Evolutionary conservation across 2,888 invertebrate genomes (phyloP), one percentile per base, ranked within the genome.

Genomic region (Charanyca ferruginea): DNA sequence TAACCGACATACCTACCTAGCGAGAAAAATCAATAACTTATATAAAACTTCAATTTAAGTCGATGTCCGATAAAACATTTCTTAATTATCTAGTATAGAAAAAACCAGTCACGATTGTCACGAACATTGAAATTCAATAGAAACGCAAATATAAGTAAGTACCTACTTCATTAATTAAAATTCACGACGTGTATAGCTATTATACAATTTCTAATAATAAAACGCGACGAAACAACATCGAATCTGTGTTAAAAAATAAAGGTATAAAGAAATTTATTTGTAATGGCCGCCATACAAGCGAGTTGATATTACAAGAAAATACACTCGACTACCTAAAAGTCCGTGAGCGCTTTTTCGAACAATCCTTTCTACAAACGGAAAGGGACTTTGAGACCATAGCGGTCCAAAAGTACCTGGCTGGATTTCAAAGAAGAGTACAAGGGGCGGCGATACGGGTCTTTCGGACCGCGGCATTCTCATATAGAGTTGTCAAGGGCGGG

Each of bases 401-500:
- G 88, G 85, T 69, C 83, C 23, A 73, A 77, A 91, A 88, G 83
- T 89, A 77, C 73, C 64, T 75, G 68, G 54, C 63, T 72, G 78
- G 67, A 68, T 84, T 77, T 70, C 72, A 70, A 63, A 72, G 63
- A 60, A 57, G 20, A 23, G 67, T 79, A 75, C 80, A 83, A 76
- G 81, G 76, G 63, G 71, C 70, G 71, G 79, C 86, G 88, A 83
- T 82, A 85, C 73, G 88, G 87, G 87, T 91, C 85, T 90, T 92
- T 87, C 71, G 84, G 87, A 80, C 88, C 91, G 87, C 88, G 85
- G 87, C 86, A 83, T 89, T 89, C 91, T 91, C 95, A 91, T 96
- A 96, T 96, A 96, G 96, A 96, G 96, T 95, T 96, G 96, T 96
- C 96, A 96, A 94, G 95, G 96, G 96, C 96, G 96, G 96, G 90